Percentiles rank a stretch among this genome's conserved stretches.
Evolutionary conservation across 2,797 vertebrate species (phyloP).

Genomic region (Anabas testudineus): DNA sequence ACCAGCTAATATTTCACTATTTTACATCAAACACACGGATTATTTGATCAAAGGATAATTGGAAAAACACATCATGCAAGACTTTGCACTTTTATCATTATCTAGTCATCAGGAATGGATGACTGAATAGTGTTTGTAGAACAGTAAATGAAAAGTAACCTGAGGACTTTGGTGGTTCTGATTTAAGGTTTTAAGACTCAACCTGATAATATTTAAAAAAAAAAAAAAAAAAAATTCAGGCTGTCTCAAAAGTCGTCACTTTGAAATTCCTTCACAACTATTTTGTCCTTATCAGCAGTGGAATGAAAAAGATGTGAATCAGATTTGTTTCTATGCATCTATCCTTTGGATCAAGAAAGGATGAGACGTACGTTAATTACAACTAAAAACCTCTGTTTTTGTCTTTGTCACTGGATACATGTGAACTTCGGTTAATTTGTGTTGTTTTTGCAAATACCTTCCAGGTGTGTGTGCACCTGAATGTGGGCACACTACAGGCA

Average conservation of each 20-base stretch:
- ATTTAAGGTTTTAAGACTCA: conserved; percentile 36
- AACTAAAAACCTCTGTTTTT: neutral
- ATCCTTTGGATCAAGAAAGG: neutral
- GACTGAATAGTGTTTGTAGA: conserved; percentile 9
- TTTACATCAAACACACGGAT: conserved; percentile 46
- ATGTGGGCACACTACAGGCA: conserved; percentile 3
- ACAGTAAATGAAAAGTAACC: conserved; percentile 36
- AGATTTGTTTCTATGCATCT: neutral
- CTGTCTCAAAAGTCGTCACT: conserved; percentile 29
- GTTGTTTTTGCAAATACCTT: neutral
- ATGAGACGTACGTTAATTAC: neutral
- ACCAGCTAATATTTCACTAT: conserved; percentile 34
- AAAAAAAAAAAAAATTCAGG: conserved; percentile 28
- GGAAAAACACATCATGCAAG: conserved; percentile 49
- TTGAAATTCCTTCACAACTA: conserved; percentile 18
- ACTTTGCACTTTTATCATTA: conserved; percentile 57
- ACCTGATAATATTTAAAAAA: conserved; percentile 29
- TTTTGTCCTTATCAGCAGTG: conserved; percentile 4
- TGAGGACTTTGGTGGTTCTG: conserved; percentile 35
- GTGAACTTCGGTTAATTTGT: neutral
- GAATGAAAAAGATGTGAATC: too few species aligned
- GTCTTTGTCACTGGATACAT: neutral
- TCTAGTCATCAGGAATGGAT: conserved; percentile 41
- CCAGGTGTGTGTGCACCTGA: conserved; percentile 1
- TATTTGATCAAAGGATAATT: conserved; percentile 66